Evolutionary conservation across 1,140 invertebrate genomes (phyloP), one percentile per base, ranked within the genome.

Genomic region (Philaenus spumarius): DNA sequence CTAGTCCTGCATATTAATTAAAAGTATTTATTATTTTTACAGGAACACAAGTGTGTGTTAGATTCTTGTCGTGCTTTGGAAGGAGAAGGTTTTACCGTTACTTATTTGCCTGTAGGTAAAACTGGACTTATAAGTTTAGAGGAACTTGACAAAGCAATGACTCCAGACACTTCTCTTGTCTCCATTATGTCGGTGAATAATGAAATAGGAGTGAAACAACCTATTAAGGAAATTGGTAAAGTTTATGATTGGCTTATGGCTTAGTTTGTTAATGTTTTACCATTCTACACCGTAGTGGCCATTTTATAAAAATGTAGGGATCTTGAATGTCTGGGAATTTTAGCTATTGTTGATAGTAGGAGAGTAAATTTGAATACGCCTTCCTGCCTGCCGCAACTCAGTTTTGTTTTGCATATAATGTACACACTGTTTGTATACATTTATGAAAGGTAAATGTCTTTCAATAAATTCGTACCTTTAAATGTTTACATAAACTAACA

Each of bases 21-120:
- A n/a, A n/a, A n/a, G n/a, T n/a, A n/a, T n/a, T n/a, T n/a, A n/a
- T n/a, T n/a, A n/a, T n/a, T n/a, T 30, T 30, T 70, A 40, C 64
- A 95, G 87, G 97, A 99, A 76, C 97, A 99, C 73, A 99, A 99
- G 78, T 99, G 97, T 79, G 97, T 99, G 14, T 75, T 99, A 64
- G 97, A 99, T 80, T 99, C 97, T 0, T 99, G 97, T 69, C 81
- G 97, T 65, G 88, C 85, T 14, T 74, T 99, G 55, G 93, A 99
- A 79, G 85, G 83, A 17, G 95, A 99, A 80, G 97, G 95, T 17
- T 98, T 95, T 69, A 84, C 88, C 66, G 84, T 99, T 0, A 98
- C 97, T 9, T 99, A 99, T 76, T 75, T 99, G 58, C 94, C 96
- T 23, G 97, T 99, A 0, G 75, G 86, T 65, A 69, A 76, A 60